These are phyloP conservation scores for Rugalucina vietnamica DNA, from an alignment of 2,888 invertebrate species.

Conservation along the genomic window DNA sequence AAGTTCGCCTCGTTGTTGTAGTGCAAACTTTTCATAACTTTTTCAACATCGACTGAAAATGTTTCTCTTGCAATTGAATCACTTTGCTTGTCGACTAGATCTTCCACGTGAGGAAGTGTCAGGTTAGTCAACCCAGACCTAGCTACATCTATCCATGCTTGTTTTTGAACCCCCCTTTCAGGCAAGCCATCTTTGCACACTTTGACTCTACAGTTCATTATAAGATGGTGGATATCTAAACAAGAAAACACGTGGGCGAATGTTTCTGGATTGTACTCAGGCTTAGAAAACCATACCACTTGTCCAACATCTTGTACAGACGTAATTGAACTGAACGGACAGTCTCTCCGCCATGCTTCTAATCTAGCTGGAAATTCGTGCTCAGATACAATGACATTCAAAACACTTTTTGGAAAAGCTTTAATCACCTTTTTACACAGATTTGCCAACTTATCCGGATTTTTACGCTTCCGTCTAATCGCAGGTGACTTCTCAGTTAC, in stretches of 20 bases:
- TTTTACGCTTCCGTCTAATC: not conserved
- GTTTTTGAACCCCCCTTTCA: constrained; percentile 20
- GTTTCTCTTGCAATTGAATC: constrained; percentile 32
- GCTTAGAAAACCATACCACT: constrained; percentile 29
- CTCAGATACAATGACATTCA: not conserved
- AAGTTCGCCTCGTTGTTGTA: constrained; percentile 26
- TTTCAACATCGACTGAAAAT: constrained; percentile 28
- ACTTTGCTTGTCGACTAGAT: constrained; percentile 49
- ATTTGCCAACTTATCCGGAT: not conserved
- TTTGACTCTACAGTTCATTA: constrained; percentile 37
- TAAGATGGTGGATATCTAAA: constrained; percentile 41
- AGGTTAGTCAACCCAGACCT: constrained; percentile 21
- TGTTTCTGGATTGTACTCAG: constrained; percentile 35
- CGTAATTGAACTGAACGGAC: not conserved
- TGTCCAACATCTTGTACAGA: not conserved
- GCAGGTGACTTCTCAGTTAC: not conserved
- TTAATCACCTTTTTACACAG: not conserved
- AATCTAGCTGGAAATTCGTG: not conserved
- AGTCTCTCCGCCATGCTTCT: not conserved
- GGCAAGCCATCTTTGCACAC: constrained; percentile 40
- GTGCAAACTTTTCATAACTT: not conserved
- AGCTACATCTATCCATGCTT: constrained; percentile 44
- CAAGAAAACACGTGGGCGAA: constrained; percentile 31
- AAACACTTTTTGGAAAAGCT: not conserved
- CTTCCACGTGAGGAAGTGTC: constrained; percentile 42